Evolutionary conservation across 2,113 vertebrate genomes (phyloP).

Genomic region (Todiramphus saurophagus): DNA sequence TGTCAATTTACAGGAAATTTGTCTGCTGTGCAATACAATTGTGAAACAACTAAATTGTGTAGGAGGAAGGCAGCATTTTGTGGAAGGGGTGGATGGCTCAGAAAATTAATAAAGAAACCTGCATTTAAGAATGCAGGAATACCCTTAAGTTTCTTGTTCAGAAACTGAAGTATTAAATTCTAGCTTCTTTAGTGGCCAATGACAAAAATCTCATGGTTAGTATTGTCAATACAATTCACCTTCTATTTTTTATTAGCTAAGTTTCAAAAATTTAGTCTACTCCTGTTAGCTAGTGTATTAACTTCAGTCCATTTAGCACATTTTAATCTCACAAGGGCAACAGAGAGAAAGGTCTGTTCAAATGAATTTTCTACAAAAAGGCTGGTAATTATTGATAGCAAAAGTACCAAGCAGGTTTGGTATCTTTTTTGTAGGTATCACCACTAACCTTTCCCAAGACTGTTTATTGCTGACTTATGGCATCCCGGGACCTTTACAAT

Average conservation of each 20-base stretch:
- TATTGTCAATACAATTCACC: neutral
- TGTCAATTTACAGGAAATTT: conserved; percentile 36
- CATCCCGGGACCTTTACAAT: neutral
- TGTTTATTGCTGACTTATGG: neutral
- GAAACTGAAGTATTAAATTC: neutral
- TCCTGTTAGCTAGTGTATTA: neutral
- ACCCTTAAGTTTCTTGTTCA: neutral
- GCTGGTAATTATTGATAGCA: neutral
- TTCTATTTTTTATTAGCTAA: neutral
- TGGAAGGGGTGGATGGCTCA: neutral
- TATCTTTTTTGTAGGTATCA: neutral
- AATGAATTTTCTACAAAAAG: neutral
- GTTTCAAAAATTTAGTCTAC: neutral
- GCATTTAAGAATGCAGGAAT: neutral
- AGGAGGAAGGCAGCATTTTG: neutral
- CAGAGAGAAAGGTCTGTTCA: neutral
- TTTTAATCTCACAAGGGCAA: neutral
- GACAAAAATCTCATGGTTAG: neutral
- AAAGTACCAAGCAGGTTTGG: neutral
- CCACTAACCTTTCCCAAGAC: neutral
- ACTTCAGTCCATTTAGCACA: neutral
- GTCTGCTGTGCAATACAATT: neutral
- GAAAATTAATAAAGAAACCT: neutral
- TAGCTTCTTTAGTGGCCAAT: neutral
- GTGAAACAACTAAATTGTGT: neutral